phyloP scores from a whole-genome alignment of 2,888 invertebrate genomes.

The Pandemis heparana region DNA sequence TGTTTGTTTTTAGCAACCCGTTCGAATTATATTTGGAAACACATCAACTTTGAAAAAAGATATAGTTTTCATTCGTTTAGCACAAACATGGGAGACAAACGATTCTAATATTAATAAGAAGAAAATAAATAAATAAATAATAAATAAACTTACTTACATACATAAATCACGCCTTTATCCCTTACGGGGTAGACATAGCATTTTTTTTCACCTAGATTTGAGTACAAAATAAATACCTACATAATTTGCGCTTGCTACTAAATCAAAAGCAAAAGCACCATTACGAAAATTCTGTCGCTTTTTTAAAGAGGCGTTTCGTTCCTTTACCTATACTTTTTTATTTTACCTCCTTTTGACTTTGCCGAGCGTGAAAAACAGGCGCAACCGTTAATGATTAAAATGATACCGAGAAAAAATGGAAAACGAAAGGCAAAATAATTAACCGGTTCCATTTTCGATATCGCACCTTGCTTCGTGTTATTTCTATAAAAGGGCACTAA shows the following conservation, averaged over 20 bases:
- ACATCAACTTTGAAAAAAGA: no score
- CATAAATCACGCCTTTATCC: no score
- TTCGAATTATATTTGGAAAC: no score
- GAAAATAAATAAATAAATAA: no score
- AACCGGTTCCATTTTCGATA: conserved; percentile 20
- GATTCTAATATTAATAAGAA: no score
- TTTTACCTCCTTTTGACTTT: conserved; percentile 20
- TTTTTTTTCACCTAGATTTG: no score
- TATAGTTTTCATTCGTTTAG: no score
- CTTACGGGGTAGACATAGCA: no score
- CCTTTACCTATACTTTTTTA: conserved; percentile 4
- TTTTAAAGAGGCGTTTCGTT: conserved; percentile 16
- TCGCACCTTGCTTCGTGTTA: conserved; percentile 18
- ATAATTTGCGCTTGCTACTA: not conserved
- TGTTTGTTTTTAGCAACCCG: no score
- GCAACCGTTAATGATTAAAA: conserved; percentile 16
- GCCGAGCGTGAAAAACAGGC: conserved; percentile 19
- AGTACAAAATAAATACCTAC: no score
- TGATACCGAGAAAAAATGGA: conserved; percentile 7
- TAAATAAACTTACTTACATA: no score
- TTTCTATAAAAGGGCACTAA: conserved; percentile 32
- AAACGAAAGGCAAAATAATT: conserved; percentile 12
- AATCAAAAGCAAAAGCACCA: not conserved
- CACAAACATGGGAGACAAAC: no score
- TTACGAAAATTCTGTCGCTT: not conserved